phyloP scores from a whole-genome alignment of 1,140 invertebrate genomes.

The Hetaerina americana region DNA sequence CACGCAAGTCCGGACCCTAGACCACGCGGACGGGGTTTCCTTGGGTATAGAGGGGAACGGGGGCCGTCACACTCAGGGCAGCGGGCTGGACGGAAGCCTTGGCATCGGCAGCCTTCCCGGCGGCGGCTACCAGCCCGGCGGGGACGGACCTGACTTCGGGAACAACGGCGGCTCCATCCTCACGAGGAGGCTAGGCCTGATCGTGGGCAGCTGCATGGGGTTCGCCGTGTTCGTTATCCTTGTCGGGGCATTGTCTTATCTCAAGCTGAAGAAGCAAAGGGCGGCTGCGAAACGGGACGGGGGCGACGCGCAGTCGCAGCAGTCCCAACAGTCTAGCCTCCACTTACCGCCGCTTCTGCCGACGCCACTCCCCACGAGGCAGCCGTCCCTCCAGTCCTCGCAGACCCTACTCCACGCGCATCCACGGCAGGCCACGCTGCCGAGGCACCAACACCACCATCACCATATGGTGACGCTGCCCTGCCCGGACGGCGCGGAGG shows the following conservation, averaged over 20 bases:
- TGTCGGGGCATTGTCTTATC: constrained; percentile 67
- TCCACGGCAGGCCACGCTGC: background rate
- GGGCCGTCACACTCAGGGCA: constrained; percentile 27
- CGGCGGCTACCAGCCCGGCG: background rate
- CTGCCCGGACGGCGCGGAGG: background rate
- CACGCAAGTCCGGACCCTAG: constrained; percentile 59
- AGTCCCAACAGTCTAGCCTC: background rate
- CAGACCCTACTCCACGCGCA: background rate
- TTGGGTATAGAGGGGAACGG: constrained; percentile 30
- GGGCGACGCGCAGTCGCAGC: constrained; percentile 23
- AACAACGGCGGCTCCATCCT: constrained; percentile 46
- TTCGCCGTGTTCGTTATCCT: constrained; percentile 71
- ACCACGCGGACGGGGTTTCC: constrained; percentile 48
- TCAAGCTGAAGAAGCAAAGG: constrained; percentile 72
- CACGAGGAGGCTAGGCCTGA: constrained; percentile 63
- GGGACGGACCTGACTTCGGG: background rate
- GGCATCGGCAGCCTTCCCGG: constrained; percentile 15
- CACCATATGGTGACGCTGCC: background rate
- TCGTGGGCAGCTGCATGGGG: constrained; percentile 72
- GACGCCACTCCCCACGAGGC: background rate
- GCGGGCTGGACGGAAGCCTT: constrained; percentile 45
- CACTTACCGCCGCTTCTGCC: background rate
- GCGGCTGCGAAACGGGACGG: constrained; percentile 51
- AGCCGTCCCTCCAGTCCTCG: background rate
- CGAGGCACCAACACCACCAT: background rate